phyloP scores from a whole-genome alignment of 2,888 invertebrate species.

The Nudaria mundana region DNA sequence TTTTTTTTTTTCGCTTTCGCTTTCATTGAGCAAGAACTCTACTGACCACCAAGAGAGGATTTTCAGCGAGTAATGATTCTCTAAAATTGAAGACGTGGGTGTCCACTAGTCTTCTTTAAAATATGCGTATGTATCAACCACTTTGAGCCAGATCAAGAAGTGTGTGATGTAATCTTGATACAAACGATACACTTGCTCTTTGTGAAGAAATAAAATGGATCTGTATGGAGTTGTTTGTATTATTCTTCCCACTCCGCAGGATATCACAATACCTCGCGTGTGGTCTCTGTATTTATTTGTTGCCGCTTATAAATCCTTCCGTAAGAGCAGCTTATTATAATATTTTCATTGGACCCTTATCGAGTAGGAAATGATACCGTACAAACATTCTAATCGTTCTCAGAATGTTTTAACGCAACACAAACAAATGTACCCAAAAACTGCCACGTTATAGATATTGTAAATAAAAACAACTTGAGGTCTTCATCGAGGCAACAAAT shows the following conservation, averaged over 20 bases:
- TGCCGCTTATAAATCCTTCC: conserved; percentile 10
- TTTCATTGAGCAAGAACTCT: too few relatives aligned
- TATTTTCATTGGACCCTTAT: conserved; percentile 20
- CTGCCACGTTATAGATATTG: conserved; percentile 28
- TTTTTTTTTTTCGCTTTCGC: too few relatives aligned
- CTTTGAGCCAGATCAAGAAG: too few relatives aligned
- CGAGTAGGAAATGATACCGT: conserved; percentile 20
- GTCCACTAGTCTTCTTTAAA: too few relatives aligned
- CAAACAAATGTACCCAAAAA: conserved; percentile 28
- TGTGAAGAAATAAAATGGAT: too few relatives aligned
- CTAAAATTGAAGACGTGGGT: too few relatives aligned
- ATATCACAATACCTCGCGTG: conserved; percentile 11
- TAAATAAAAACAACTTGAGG: conserved; percentile 56
- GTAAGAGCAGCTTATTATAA: conserved; percentile 15
- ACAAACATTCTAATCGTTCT: conserved; percentile 24
- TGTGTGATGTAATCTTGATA: too few relatives aligned
- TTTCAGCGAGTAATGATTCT: too few relatives aligned
- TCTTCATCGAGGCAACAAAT: conserved; percentile 66
- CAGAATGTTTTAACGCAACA: conserved; percentile 18
- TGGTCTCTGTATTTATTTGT: conserved; percentile 20
- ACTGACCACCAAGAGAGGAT: too few relatives aligned
- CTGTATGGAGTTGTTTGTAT: neutral
- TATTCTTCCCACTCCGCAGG: neutral
- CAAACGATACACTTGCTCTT: too few relatives aligned
- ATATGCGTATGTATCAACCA: too few relatives aligned